A percentile compares a stretch with the other conserved stretches of the same genome.
Evolutionary conservation across 2,797 vertebrate genomes (phyloP).

Genomic region (Cirrhinus molitorella): DNA sequence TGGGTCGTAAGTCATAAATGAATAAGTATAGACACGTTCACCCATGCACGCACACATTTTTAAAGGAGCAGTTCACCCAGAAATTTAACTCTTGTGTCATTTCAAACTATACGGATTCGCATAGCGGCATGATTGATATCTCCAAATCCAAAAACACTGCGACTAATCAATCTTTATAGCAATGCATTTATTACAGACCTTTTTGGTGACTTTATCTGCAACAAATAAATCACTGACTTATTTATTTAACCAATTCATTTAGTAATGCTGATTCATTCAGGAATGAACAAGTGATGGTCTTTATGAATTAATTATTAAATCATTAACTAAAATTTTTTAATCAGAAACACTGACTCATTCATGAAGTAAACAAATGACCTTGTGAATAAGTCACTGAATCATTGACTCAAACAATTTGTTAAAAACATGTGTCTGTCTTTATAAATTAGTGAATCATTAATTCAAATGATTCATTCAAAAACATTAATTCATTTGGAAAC

Average conservation of each 20-base stretch:
- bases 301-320: not conserved
- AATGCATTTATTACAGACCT: not conserved
- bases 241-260: not conserved
- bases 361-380: not conserved
- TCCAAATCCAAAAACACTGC: not conserved
- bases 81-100: not conserved
- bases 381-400: not conserved
- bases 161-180: not conserved
- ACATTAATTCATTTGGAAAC: too few relatives aligned
- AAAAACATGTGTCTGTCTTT: too few relatives aligned
- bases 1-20: conserved; percentile 26
- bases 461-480: too few relatives aligned
- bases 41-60: not conserved
- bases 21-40: conserved; percentile 37
- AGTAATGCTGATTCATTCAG: not conserved
- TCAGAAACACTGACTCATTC: not conserved
- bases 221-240: not conserved
- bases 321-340: not conserved
- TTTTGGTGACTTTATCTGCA: conserved; percentile 17
- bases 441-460: too few relatives aligned
- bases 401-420: not conserved
- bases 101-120: not conserved
- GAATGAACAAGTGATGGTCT: not conserved
- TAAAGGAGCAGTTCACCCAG: not conserved
- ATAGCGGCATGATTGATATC: not conserved